These are phyloP conservation scores for Sebastes itinus DNA, from an alignment of 2,797 vertebrate genomes.

Conservation along the genomic window DNA sequence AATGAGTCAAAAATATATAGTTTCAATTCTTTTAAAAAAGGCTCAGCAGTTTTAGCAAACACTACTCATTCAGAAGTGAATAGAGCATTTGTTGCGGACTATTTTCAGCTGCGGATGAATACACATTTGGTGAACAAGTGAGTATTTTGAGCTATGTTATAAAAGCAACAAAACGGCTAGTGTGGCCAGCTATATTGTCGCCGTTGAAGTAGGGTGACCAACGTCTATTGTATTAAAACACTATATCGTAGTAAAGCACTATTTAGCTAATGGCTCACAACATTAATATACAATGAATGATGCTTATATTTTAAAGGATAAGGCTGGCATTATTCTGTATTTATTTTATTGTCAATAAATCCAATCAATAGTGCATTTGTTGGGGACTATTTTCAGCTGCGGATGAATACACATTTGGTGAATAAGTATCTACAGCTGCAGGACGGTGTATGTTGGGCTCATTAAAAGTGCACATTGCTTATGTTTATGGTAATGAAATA, in stretches of 20 bases:
- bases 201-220: no score
- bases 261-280: background rate
- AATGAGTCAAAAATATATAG: background rate
- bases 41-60: background rate
- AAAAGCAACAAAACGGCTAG: no score
- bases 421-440: background rate
- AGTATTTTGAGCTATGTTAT: background rate
- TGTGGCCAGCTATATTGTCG: no score
- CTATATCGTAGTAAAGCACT: background rate
- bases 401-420: background rate
- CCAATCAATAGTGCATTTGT: background rate
- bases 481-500: background rate
- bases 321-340: background rate
- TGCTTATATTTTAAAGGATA: no score
- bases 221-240: background rate
- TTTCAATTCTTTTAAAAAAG: background rate
- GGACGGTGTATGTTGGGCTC: background rate
- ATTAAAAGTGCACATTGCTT: background rate
- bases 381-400: no score
- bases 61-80: background rate
- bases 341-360: background rate
- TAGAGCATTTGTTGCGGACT: background rate
- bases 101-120: no score
- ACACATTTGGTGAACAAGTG: background rate
- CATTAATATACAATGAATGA: background rate